These are phyloP conservation scores for Amphibalanus amphitrite DNA, from an alignment of 1,140 invertebrate genomes.

Conservation along the genomic window DNA sequence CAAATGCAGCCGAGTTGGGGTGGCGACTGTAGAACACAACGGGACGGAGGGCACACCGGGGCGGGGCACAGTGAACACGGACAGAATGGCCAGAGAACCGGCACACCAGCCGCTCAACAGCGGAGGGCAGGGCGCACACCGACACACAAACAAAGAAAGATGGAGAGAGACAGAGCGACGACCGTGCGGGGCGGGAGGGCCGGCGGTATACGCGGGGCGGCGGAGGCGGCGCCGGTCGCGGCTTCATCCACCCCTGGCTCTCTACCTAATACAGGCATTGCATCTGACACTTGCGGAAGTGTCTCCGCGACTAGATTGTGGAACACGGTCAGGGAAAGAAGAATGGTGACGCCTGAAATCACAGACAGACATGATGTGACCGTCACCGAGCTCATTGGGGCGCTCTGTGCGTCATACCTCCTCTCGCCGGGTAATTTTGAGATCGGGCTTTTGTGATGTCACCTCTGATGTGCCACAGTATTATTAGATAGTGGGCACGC, in stretches of 20 bases:
- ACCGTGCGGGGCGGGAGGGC: no score
- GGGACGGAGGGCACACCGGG: no score
- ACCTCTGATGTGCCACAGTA: not conserved
- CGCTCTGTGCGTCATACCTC: not conserved
- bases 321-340: conserved; percentile 99
- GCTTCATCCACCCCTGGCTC: not conserved
- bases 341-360: conserved; percentile 88
- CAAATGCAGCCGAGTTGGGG: no score
- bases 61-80: no score
- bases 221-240: no score
- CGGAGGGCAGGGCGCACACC: no score
- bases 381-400: not conserved
- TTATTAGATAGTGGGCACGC: not conserved
- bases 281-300: conserved; percentile 85
- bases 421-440: not conserved
- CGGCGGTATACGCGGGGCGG: no score
- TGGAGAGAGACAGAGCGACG: no score
- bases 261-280: conserved; percentile 37
- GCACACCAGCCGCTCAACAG: no score
- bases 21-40: no score
- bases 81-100: no score
- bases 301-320: conserved; percentile 89
- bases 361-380: not conserved
- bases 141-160: no score
- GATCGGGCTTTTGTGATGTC: not conserved